Percentiles rank a stretch among this genome's conserved stretches.
phyloP scores from a whole-genome alignment of 2,888 invertebrate genomes.

The Horisme vitalbata region DNA sequence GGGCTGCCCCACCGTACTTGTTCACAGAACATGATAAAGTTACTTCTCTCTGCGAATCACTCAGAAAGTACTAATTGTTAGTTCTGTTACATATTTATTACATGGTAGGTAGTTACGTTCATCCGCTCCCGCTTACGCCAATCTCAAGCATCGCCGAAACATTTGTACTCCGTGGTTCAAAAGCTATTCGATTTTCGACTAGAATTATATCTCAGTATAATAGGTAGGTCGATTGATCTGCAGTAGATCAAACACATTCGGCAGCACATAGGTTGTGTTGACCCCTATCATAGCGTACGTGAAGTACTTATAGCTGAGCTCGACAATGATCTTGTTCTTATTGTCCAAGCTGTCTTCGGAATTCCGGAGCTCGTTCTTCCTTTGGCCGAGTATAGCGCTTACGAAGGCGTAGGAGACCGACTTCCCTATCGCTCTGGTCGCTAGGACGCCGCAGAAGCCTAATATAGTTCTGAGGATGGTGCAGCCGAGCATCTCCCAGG shows the following conservation, averaged over 20 bases:
- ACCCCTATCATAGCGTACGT: slow-evolving; percentile 91
- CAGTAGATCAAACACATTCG: slow-evolving; percentile 89
- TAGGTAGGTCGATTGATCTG: slow-evolving; percentile 92
- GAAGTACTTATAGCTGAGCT: slow-evolving; percentile 92
- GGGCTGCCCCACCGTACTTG: too few relatives aligned
- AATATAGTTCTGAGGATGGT: slow-evolving; percentile 87
- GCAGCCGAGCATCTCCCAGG: slow-evolving; percentile 86
- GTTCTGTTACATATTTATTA: too few relatives aligned
- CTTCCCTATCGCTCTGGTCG: slow-evolving; percentile 87
- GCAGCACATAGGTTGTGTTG: slow-evolving; percentile 89
- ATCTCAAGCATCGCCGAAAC: too few relatives aligned
- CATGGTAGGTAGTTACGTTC: too few relatives aligned
- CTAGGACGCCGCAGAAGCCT: slow-evolving; percentile 89
- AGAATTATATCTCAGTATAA: slow-evolving; percentile 89
- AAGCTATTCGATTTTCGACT: not conserved
- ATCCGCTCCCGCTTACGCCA: too few relatives aligned
- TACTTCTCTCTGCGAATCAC: too few relatives aligned
- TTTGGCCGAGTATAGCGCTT: slow-evolving; percentile 86
- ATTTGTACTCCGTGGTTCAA: not conserved
- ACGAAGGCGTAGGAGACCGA: slow-evolving; percentile 86
- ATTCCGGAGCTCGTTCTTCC: slow-evolving; percentile 85
- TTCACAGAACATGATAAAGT: too few relatives aligned
- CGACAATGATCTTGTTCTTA: slow-evolving; percentile 89
- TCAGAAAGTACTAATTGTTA: too few relatives aligned
- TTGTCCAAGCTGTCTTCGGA: slow-evolving; percentile 86